Conservation (phyloP, 2,888 invertebrate species). For the Beris morrisii region DNA sequence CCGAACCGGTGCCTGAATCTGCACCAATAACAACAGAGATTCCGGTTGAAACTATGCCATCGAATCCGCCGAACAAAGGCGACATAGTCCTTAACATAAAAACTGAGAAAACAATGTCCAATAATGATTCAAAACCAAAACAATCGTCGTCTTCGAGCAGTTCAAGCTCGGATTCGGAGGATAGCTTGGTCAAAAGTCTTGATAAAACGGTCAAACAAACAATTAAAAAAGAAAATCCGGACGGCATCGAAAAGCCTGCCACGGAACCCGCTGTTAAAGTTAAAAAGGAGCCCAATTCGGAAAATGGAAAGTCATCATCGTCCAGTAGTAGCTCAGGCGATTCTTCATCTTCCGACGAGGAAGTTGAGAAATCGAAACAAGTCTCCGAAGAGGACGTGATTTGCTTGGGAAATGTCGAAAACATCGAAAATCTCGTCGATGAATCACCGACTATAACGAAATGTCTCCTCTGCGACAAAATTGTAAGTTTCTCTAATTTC, state of each 20-base stretch:
- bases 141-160: conserved; percentile 1
- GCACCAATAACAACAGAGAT: too few relatives aligned
- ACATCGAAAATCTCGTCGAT: conserved; percentile 42
- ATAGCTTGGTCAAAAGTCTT: conserved; percentile 5
- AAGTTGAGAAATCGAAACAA: neutral
- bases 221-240: neutral
- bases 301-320: conserved; percentile 8
- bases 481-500: conserved; percentile 41
- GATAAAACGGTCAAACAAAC: conserved; percentile 3
- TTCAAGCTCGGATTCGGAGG: neutral
- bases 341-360: neutral
- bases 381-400: conserved; percentile 49
- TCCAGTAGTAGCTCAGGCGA: neutral
- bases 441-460: conserved; percentile 38
- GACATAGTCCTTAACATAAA: too few relatives aligned
- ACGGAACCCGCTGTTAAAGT: neutral
- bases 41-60: too few relatives aligned
- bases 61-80: too few relatives aligned
- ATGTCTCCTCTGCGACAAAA: conserved; percentile 50
- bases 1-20: too few relatives aligned
- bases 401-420: conserved; percentile 47
- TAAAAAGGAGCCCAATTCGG: neutral
- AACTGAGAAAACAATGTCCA: too few relatives aligned
- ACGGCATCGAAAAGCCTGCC: neutral
- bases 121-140: neutral